Evolutionary conservation across 1,140 invertebrate species (phyloP).

Genomic region (Ostrea edulis): DNA sequence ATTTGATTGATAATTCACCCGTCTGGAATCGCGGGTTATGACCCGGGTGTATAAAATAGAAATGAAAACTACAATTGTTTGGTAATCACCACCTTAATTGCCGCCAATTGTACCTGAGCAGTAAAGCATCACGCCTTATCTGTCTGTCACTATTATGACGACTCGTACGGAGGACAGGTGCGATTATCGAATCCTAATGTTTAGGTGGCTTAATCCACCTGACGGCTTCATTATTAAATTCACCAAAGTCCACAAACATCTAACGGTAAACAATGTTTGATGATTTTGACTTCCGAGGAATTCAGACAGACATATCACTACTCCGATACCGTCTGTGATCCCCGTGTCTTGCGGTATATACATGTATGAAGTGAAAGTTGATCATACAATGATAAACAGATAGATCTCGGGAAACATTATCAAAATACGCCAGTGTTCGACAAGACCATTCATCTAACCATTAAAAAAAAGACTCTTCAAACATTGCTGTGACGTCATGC

Average conservation of each 20-base stretch:
- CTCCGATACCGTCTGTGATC: background rate
- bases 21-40: background rate
- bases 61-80: no score
- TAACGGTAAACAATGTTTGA: slow-evolving; percentile 34
- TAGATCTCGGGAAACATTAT: no score
- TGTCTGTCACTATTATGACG: slow-evolving; percentile 19
- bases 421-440: no score
- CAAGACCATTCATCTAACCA: no score
- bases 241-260: slow-evolving; percentile 9
- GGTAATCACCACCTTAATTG: no score
- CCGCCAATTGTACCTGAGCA: no score
- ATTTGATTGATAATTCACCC: no score
- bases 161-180: background rate
- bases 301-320: slow-evolving; percentile 13
- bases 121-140: background rate
- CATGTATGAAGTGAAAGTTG: background rate
- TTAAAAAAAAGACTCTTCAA: no score
- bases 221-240: slow-evolving; percentile 7
- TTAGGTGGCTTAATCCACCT: background rate
- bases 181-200: background rate
- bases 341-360: background rate
- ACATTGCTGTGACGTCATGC: no score
- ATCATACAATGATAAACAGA: no score
- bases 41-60: no score
- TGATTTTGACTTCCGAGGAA: background rate